These are phyloP conservation scores for Zaprionus ghesquierei DNA, from an alignment of 1,140 invertebrate genomes.

Conservation along the genomic window DNA sequence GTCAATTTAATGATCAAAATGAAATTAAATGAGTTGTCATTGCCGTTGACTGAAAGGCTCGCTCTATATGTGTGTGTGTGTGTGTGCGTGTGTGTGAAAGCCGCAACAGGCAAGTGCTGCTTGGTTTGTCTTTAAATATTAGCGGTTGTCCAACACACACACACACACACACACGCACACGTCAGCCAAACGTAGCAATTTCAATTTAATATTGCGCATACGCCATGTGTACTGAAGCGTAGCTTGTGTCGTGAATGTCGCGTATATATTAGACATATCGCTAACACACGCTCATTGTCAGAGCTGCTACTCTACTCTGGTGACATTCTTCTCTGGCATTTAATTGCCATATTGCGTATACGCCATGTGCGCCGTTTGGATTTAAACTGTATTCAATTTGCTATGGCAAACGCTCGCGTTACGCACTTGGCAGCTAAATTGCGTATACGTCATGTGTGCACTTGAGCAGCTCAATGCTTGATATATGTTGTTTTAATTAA, in stretches of 20 bases:
- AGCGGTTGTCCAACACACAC: constrained; percentile 7
- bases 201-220: background rate
- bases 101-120: background rate
- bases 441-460: background rate
- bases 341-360: too few relatives aligned
- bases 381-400: too few relatives aligned
- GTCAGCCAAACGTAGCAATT: background rate
- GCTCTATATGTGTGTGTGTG: background rate
- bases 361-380: too few relatives aligned
- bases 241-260: too few relatives aligned
- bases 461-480: background rate
- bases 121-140: constrained; percentile 16
- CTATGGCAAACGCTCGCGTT: background rate
- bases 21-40: constrained; percentile 59
- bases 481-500: constrained; percentile 3
- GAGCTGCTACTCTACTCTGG: too few relatives aligned
- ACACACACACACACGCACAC: background rate
- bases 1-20: constrained; percentile 63
- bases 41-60: constrained; percentile 33
- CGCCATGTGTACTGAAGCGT: too few relatives aligned
- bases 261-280: too few relatives aligned
- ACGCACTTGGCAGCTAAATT: background rate
- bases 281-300: too few relatives aligned
- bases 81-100: background rate
- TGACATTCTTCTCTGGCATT: too few relatives aligned